Conservation (phyloP, 1,140 invertebrate species). For the Macrocentrus cingulum region DNA sequence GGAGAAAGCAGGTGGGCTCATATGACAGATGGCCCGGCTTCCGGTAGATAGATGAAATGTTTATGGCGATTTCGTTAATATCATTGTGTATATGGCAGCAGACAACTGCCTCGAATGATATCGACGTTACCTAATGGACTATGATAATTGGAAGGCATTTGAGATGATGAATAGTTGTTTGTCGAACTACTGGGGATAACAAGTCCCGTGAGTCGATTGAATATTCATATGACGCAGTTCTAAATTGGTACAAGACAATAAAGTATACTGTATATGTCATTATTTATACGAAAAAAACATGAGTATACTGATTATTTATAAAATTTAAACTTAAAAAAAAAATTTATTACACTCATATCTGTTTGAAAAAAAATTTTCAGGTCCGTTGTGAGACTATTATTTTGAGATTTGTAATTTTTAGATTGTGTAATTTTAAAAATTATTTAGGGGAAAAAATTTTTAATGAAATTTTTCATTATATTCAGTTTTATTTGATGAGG, state of each 20-base stretch:
- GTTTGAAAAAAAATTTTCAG: too few species aligned
- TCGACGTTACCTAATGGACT: conserved; percentile 24
- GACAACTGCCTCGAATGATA: conserved; percentile 15
- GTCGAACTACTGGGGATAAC: conserved; percentile 6
- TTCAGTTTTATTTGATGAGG: too few species aligned
- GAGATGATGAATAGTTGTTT: conserved; percentile 18
- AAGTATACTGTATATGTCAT: conserved; percentile 4
- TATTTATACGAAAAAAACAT: neutral
- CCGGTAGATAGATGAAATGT: conserved; percentile 44
- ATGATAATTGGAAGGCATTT: conserved; percentile 24
- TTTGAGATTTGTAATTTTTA: too few species aligned
- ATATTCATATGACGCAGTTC: conserved; percentile 9
- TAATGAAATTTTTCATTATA: too few species aligned
- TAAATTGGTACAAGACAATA: conserved; percentile 3
- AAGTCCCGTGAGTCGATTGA: conserved; percentile 10
- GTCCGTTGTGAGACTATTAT: too few species aligned
- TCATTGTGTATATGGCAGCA: conserved; percentile 14
- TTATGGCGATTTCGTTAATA: conserved; percentile 37
- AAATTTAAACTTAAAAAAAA: too few species aligned
- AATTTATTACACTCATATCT: too few species aligned
- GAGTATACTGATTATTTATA: too few species aligned
- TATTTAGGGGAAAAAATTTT: too few species aligned
- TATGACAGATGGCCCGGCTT: conserved; percentile 48
- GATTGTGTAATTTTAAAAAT: too few species aligned
- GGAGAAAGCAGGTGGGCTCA: conserved; percentile 42